phyloP scores from a whole-genome alignment of 1,140 invertebrate species.

The Hyles vespertilio region DNA sequence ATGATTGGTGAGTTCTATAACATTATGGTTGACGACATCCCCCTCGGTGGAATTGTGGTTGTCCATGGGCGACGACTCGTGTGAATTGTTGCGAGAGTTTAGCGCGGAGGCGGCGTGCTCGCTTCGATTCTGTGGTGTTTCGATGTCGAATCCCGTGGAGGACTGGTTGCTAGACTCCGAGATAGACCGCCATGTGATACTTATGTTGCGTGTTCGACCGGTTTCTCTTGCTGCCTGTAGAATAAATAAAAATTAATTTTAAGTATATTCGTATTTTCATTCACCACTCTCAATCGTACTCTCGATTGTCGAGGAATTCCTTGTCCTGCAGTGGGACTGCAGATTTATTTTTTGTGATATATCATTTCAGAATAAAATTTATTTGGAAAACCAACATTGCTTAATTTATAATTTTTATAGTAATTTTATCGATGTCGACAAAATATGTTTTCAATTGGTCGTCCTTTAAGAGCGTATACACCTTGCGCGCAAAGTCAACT shows the following conservation, averaged over 20 bases:
- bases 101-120: constrained; percentile 11
- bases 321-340: too few relatives aligned
- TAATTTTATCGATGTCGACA: too few relatives aligned
- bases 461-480: too few relatives aligned
- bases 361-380: too few relatives aligned
- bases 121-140: constrained; percentile 24
- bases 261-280: too few relatives aligned
- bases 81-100: constrained; percentile 10
- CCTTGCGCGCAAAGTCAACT: too few relatives aligned
- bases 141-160: constrained; percentile 64
- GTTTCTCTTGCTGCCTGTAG: constrained; percentile 42
- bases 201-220: constrained; percentile 51
- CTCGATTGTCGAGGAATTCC: too few relatives aligned
- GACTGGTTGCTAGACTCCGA: constrained; percentile 71
- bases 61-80: constrained; percentile 30
- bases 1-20: constrained; percentile 33
- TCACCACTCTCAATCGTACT: too few relatives aligned
- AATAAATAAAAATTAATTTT: constrained; percentile 2
- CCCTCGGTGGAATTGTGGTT: constrained; percentile 42
- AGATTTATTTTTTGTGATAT: too few relatives aligned
- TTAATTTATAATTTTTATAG: too few relatives aligned
- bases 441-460: too few relatives aligned
- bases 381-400: too few relatives aligned
- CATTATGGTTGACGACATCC: constrained; percentile 43
- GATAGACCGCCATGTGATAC: constrained; percentile 65